Conservation (phyloP, 2,797 vertebrate species). For the Anomalospiza imberbis region DNA sequence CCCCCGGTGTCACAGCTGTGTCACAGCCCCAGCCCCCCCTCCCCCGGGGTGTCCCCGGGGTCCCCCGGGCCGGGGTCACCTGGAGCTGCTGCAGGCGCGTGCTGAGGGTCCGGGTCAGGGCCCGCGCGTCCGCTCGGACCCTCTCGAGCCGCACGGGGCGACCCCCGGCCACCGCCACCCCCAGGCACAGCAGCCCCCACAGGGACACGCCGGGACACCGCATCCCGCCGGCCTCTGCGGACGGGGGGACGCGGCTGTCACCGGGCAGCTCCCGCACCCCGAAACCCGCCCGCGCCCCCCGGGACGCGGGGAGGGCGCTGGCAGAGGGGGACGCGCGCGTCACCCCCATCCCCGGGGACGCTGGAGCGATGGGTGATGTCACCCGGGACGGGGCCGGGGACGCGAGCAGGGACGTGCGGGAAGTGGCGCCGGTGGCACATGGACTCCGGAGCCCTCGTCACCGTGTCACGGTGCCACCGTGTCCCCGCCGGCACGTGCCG, state of each 20-base stretch:
- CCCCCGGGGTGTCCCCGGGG: no score
- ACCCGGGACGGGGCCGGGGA: neutral
- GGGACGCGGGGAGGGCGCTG: no score
- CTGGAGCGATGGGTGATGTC: neutral
- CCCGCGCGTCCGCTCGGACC: neutral
- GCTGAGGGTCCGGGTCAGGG: neutral
- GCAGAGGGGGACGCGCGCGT: no score
- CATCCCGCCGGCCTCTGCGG: neutral
- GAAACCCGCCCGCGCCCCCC: no score
- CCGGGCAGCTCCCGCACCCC: no score
- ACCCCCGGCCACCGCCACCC: neutral
- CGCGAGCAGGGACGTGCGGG: neutral
- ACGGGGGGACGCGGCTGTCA: no score
- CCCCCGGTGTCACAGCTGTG: neutral
- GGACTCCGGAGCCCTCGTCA: neutral
- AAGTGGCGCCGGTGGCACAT: neutral
- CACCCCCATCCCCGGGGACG: no score
- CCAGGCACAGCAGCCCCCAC: neutral
- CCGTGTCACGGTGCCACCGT: neutral
- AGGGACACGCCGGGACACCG: neutral
- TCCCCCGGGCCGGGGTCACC: neutral
- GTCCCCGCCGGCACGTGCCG: neutral
- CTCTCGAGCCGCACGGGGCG: neutral
- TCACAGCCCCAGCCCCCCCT: neutral
- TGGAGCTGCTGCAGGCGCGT: neutral